Base-by-base conservation (phyloP, 2,797 vertebrate genomes). In the Stomatorhinus walkeri region DNA sequence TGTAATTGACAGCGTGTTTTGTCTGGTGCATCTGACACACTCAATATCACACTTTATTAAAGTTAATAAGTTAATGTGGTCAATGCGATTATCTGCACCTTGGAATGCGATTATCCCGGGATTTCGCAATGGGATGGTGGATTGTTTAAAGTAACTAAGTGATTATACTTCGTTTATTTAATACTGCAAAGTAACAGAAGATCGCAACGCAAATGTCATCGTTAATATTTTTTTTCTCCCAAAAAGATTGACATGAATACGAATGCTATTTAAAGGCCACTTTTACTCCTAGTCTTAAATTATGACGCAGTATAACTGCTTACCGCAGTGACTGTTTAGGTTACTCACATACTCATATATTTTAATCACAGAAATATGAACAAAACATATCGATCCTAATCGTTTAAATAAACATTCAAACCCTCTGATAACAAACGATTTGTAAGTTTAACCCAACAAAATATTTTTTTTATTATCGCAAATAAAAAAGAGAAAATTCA, bases 1-100 rank as follows among this genome's bases (percentile, higher is more conserved):
- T 72, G 12, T 72, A 89, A 87, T 52, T 68, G n/a, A 89, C 76
- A 76, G 84, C 61, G 56, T 84, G 90, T 85, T 91, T 87, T 87
- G 43, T 87, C 64, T 46, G 36, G 85, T 24, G 88, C 83, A 36
- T 87, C 83, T 89, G 84, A 87, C 85, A 61, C 88, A 85, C 81
- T 89, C 87, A 68, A 87, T 84, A 32, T 81, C 36, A 52, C 85
- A 89, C 46, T 90, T 83, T 56, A 76, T 51, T 87, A n/a, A 90
- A 76, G 59, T 72, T 90, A 89, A 90, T 89, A 90, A 90, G 89
- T 90, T 90, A 90, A 90, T 64, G 90, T 85, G 51, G 49, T 89
- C 87, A 91, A 91, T 89, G 90, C 88, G 90, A 92, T 91, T 91
- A 92, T 89, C 88, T 86, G 89, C 83, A 79, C 46, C 52, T 68